These are phyloP conservation scores for Apamea crenata DNA, from an alignment of 2,888 invertebrate species.

Conservation along the genomic window DNA sequence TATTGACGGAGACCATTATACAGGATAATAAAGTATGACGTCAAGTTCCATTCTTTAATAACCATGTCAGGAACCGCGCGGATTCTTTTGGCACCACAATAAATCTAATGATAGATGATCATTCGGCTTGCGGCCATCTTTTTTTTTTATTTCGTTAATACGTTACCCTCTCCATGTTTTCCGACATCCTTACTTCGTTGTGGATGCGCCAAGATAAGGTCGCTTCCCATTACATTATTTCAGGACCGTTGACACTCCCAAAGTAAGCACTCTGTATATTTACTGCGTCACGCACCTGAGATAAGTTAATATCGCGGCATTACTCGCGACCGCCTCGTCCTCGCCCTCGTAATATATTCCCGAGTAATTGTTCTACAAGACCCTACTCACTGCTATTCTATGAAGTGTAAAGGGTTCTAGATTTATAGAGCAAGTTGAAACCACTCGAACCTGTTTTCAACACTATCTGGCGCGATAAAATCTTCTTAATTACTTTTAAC, in stretches of 20 bases:
- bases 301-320: conserved; percentile 82
- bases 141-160: conserved; percentile 38
- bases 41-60: conserved; percentile 66
- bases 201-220: conserved; percentile 64
- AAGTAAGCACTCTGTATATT: conserved; percentile 75
- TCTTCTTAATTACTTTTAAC: conserved; percentile 80
- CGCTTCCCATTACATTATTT: conserved; percentile 67
- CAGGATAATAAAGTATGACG: conserved; percentile 62
- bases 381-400: conserved; percentile 83
- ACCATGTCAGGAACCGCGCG: conserved; percentile 61
- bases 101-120: conserved; percentile 67
- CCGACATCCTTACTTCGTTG: conserved; percentile 47
- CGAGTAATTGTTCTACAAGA: conserved; percentile 84
- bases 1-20: conserved; percentile 53
- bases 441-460: conserved; percentile 75
- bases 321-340: conserved; percentile 73
- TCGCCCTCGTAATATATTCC: conserved; percentile 78
- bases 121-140: conserved; percentile 39
- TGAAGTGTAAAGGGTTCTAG: conserved; percentile 85
- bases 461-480: conserved; percentile 79
- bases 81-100: conserved; percentile 65
- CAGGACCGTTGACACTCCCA: conserved; percentile 68
- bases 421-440: conserved; percentile 86
- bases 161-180: conserved; percentile 52
- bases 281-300: conserved; percentile 79